Conservation (phyloP, 2,113 vertebrate species). For the Anolis carolinensis region DNA sequence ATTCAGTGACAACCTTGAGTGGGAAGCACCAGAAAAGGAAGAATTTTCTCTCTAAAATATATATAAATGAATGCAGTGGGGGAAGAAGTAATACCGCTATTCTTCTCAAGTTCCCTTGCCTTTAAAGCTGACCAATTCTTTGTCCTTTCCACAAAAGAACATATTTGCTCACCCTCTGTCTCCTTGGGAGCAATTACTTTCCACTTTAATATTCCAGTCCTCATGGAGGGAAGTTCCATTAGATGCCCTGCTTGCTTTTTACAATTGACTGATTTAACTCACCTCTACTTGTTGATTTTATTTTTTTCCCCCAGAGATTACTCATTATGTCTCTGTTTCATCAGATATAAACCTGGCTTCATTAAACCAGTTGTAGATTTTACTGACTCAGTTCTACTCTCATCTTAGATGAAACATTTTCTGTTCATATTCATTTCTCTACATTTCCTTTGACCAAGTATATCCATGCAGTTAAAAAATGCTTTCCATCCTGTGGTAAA, state of each 20-base stretch:
- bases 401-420: slow-evolving; percentile 24
- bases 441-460: neutral
- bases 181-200: neutral
- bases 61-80: neutral
- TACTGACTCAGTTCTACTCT: neutral
- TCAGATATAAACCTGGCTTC: neutral
- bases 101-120: too few species aligned
- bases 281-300: neutral
- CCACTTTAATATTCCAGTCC: neutral
- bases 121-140: too few species aligned
- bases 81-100: neutral
- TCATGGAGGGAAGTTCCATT: neutral
- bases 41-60: neutral
- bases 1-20: neutral
- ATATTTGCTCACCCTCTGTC: neutral
- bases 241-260: neutral
- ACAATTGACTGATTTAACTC: neutral
- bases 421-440: slow-evolving; percentile 1
- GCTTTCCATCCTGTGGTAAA: neutral
- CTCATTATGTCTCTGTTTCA: slow-evolving; percentile 14
- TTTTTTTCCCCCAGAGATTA: neutral
- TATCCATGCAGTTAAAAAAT: neutral
- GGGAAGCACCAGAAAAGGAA: neutral
- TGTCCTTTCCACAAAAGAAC: neutral
- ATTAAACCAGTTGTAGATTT: neutral